Evolutionary conservation across 2,113 vertebrate genomes (phyloP), one percentile per base, ranked within the genome.

Genomic region (Macrotis lagotis): DNA sequence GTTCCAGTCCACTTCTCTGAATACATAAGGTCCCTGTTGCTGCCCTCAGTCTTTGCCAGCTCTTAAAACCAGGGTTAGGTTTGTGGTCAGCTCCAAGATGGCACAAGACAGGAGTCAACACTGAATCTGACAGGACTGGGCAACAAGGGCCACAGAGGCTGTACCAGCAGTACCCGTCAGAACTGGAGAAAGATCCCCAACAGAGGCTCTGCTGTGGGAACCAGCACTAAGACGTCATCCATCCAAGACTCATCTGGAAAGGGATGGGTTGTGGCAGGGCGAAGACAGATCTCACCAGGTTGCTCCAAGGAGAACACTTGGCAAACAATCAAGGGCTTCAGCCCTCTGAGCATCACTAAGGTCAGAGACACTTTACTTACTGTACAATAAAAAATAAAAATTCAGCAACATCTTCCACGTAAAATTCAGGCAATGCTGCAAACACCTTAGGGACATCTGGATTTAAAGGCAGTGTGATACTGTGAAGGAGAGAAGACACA

Each of bases 361-460:
- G 66, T 8, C 19, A 83, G 83, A 94, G 66, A 74, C 50, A 66
- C 22, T 97, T 90, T 50, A 99, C 99, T 99, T 99, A 99, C 99
- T 99, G 99, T 99, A 99, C 99, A 97, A 99, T 99, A 98, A 99
- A 99, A 99, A 99, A 99, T 98, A 99, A 99, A 98, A 99, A 99
- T 98, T 99, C 99, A 7, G 99, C 99, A 97, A 99, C 99, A 97
- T 99, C 99, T 99, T 99, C 99, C 97, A 99, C 99, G 95, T 99
- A 99, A 98, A 99, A 99, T 98, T 99, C 99, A 0, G 99, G 99
- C 97, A 99, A 98, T 95, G 99, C 99, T 97, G 99, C 99, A 98
- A 99, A 99, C 90, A 99, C 99, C 98, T 99, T 99, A 50, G 99
- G 99, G 96, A 99, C 99, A 91, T 99, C 99, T 51, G 99, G 98